Conservation (phyloP, 2,113 vertebrate species). For the Heterocephalus glaber region DNA sequence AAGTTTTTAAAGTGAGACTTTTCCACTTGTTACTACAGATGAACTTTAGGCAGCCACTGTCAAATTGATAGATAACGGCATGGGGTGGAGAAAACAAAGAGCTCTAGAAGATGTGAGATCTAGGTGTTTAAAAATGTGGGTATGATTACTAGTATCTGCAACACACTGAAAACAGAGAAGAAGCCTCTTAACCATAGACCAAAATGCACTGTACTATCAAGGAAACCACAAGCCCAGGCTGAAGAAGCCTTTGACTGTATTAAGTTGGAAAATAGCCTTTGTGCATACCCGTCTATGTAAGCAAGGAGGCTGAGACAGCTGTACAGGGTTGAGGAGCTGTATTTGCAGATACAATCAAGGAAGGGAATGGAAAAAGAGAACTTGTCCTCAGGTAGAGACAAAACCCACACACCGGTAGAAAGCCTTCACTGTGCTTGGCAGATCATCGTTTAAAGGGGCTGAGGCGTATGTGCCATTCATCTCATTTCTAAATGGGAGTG, state of each 20-base stretch:
- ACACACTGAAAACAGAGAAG: constrained; percentile 3
- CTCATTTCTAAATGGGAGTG: not conserved
- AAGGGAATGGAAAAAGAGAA: not conserved
- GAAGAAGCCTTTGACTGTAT: not conserved
- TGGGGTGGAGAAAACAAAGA: not conserved
- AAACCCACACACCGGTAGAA: not conserved
- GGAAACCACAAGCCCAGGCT: not conserved
- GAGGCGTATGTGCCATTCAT: not conserved
- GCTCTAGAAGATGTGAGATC: not conserved
- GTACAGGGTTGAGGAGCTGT: not conserved
- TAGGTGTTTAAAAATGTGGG: constrained; percentile 4
- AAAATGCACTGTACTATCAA: constrained; percentile 54
- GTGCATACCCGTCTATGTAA: not conserved
- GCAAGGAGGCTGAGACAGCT: not conserved
- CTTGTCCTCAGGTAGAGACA: not conserved
- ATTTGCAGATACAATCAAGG: not conserved
- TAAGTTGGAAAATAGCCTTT: constrained; percentile 34
- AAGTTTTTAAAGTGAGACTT: not conserved
- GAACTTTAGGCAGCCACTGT: not conserved
- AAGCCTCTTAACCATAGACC: constrained; percentile 37
- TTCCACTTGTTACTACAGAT: not conserved
- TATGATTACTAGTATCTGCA: not conserved
- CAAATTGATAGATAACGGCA: not conserved
- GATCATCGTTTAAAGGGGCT: not conserved
- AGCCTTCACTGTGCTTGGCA: not conserved